Base-by-base conservation (phyloP, 1,140 invertebrate genomes). In the Helicoverpa zea region DNA sequence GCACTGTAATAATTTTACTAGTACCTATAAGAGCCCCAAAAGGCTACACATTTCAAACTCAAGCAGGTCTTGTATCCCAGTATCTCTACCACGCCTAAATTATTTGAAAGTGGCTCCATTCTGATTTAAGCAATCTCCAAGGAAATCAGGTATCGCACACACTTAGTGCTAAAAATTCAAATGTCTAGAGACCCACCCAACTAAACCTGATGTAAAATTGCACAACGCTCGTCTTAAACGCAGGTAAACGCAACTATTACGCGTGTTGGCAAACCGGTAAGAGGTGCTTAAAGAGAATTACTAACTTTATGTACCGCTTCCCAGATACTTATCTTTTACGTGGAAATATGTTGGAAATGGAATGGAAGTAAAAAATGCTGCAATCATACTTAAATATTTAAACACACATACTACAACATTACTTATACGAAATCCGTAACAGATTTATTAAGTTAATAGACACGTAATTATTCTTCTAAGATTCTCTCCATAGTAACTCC, bases 211-310 rank as follows among this genome's bases (percentile, higher is more conserved):
- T 14, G 49, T 49, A 51, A 70, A 68, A 43, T 70, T 70, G 66
- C 66, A 70, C 66, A 70, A 54, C n/a, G 43, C 43, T 23, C 66
- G 18, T 70, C 66, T 70, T 61, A 51, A 70, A 30, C 66, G 43
- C 43, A 52, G 13, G 49, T 70, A 70, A 66, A 43, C 47, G 66
- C 66, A 51, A 51, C 12, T 51, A 52, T 70, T 54, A 70, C 49
- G 49, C 11, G 66, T 70, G 49, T 54, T 54, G 18, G 66, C 66
- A 52, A 70, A 70, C 66, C 49, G 66, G 66, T 52, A 54, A 29
- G 64, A 14, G n/a, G 16, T 49, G 47, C 0, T 66, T 66, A 47
- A 43, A 35, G n/a, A 49, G 63, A 49, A 49, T 66, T 16, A 66
- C 43, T 66, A 23, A 66, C 63, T 66, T 66, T 23, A 66, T 49